These are phyloP conservation scores for Xenopus borealis DNA, from an alignment of 2,113 vertebrate genomes.

Conservation along the genomic window DNA sequence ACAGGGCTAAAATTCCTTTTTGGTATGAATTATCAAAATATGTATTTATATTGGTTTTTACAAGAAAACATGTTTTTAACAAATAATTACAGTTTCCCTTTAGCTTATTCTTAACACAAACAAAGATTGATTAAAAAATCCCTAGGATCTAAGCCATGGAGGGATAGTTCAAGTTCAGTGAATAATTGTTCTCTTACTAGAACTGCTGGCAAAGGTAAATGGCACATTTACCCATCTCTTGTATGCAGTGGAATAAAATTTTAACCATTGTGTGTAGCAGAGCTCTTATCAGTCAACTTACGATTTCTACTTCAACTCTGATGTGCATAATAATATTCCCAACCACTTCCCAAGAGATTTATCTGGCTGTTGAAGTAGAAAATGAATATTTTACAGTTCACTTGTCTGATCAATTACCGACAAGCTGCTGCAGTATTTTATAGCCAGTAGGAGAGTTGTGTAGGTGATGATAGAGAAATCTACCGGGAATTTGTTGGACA, in stretches of 20 bases:
- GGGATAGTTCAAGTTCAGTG: not conserved
- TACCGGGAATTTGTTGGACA: slow-evolving; percentile 75
- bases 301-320: slow-evolving; percentile 79
- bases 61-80: no score
- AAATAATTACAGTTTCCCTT: not conserved
- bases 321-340: slow-evolving; percentile 97
- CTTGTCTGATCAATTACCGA: slow-evolving; percentile 99
- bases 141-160: not conserved
- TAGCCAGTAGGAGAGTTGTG: slow-evolving; percentile 82
- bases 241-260: slow-evolving; percentile 66
- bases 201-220: slow-evolving; percentile 71
- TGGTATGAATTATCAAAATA: no score
- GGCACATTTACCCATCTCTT: slow-evolving; percentile 59
- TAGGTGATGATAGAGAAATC: slow-evolving; percentile 88
- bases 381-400: slow-evolving; percentile 99
- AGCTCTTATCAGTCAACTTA: slow-evolving; percentile 86
- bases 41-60: no score
- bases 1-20: no score
- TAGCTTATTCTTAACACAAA: not conserved
- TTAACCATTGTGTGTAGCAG: slow-evolving; percentile 67
- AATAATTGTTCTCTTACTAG: not conserved
- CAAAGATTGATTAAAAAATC: not conserved
- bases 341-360: slow-evolving; percentile 94
- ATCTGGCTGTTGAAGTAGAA: slow-evolving; percentile 99
- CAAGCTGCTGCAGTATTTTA: slow-evolving; percentile 98